These are phyloP conservation scores for Gambusia holbrooki DNA, from an alignment of 2,113 vertebrate genomes.

Conservation along the genomic window DNA sequence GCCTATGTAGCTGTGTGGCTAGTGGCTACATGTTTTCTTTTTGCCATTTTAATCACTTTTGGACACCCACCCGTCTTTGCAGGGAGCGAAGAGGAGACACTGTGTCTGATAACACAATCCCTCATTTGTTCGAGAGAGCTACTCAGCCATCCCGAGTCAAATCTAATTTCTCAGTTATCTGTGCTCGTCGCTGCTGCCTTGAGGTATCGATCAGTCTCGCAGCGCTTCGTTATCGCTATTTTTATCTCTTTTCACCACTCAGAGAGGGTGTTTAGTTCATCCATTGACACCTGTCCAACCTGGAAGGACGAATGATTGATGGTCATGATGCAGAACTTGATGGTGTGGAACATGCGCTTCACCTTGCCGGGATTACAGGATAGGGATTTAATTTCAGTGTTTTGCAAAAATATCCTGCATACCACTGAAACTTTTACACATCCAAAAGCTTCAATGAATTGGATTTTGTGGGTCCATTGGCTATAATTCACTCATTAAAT, in stretches of 20 bases:
- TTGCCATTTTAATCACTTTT: background rate
- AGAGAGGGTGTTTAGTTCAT: slow-evolving; percentile 15
- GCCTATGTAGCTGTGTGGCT: background rate
- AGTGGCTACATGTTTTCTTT: too few relatives aligned
- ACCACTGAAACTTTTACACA: too few relatives aligned
- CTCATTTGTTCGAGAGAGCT: slow-evolving; percentile 29
- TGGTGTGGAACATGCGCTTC: slow-evolving; percentile 25
- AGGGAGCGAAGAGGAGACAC: slow-evolving; percentile 8
- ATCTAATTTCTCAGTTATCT: slow-evolving; percentile 56
- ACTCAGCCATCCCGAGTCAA: slow-evolving; percentile 36
- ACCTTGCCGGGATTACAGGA: slow-evolving; percentile 22
- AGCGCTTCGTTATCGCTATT: slow-evolving; percentile 45
- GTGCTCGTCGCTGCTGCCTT: slow-evolving; percentile 29
- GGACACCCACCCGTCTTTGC: slow-evolving; percentile 1
- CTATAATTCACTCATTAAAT: too few relatives aligned
- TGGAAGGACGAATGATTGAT: slow-evolving; percentile 57
- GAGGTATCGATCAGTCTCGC: slow-evolving; percentile 55
- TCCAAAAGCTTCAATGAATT: too few relatives aligned
- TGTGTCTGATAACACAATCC: slow-evolving; percentile 12
- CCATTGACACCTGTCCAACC: slow-evolving; percentile 32
- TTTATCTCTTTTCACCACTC: slow-evolving; percentile 26
- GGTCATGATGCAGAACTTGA: slow-evolving; percentile 15
- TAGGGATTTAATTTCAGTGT: background rate
- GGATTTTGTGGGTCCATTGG: background rate
- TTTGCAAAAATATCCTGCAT: too few relatives aligned